phyloP scores from a whole-genome alignment of 64 coral and sea anemone species.

The Platygyra sinensis region DNA sequence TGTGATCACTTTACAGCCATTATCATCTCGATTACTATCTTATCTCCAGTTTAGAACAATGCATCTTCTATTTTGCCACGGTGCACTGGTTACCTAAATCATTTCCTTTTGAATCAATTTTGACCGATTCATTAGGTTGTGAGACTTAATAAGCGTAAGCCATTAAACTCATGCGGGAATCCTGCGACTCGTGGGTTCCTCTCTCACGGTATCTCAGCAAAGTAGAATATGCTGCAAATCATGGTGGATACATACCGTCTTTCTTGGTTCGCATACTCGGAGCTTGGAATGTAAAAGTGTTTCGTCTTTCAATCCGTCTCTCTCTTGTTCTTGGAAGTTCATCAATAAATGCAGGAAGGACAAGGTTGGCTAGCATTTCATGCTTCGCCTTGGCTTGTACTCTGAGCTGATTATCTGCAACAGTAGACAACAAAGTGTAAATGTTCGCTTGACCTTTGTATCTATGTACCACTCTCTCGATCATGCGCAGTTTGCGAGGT shows the following conservation, averaged over 20 bases:
- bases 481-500: neutral
- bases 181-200: neutral
- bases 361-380: slow-evolving; percentile 89
- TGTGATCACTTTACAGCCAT: no score
- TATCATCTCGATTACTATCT: no score
- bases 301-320: slow-evolving; percentile 68
- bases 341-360: slow-evolving; percentile 65
- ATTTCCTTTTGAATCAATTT: no score
- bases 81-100: no score
- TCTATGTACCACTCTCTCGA: neutral
- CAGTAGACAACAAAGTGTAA: slow-evolving; percentile 3
- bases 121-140: neutral
- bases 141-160: neutral
- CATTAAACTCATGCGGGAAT: neutral
- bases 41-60: no score
- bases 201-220: neutral
- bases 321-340: slow-evolving; percentile 35
- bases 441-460: neutral
- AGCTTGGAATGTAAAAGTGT: slow-evolving; percentile 78
- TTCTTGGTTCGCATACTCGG: slow-evolving; percentile 60
- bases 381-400: slow-evolving; percentile 87
- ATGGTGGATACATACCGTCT: slow-evolving; percentile 59
- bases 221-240: neutral
- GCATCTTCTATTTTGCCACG: no score
- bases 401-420: slow-evolving; percentile 84